A percentile compares a stretch with the other conserved stretches of the same genome.
Conservation (phyloP, 1,140 invertebrate species). For the Chironomus striatipennis region DNA sequence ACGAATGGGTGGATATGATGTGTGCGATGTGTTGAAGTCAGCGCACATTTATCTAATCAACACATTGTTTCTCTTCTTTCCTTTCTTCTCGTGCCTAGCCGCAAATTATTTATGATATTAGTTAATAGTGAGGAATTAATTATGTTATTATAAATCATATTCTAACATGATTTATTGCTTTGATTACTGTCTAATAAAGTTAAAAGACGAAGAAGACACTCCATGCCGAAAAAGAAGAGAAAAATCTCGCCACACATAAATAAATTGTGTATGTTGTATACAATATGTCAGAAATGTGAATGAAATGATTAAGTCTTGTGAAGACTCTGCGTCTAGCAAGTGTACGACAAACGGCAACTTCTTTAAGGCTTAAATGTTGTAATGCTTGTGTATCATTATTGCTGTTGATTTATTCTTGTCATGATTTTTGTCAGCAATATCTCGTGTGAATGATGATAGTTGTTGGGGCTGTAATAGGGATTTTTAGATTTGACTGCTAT, state of each 20-base stretch:
- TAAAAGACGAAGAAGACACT: background rate
- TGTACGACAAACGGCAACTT: background rate
- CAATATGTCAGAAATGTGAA: background rate
- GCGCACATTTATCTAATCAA: conserved; percentile 19
- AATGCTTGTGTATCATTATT: background rate
- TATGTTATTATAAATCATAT: conserved; percentile 24
- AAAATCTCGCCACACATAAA: no score
- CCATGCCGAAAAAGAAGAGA: no score
- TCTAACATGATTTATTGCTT: conserved; percentile 11
- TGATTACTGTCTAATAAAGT: conserved; percentile 23
- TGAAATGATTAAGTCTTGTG: conserved; percentile 6
- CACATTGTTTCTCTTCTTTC: conserved; percentile 14
- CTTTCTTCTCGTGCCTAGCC: background rate
- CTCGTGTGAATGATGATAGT: no score
- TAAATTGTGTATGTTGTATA: no score
- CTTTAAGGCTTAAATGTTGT: background rate
- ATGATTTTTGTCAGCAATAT: background rate
- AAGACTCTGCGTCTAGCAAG: background rate
- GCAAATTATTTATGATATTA: conserved; percentile 12
- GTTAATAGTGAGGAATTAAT: conserved; percentile 20
- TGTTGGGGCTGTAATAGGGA: no score
- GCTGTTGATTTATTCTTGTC: conserved; percentile 1
- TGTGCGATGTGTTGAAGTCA: background rate
- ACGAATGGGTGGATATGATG: background rate
- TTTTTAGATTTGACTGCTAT: no score